A percentile compares a stretch with the other conserved stretches of the same genome.
These are phyloP conservation scores for Felis catus DNA, from an alignment of 2,113 vertebrate genomes.

Conservation along the genomic window F.catus_Fca126_mat1.0 CM031412.1:171763501-171764000, in stretches of 20 bases:
- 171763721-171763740: conserved; percentile 25
- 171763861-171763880: background rate
- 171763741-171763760: background rate
- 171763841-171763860: background rate
- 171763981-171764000: background rate
- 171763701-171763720: background rate
- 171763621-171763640: conserved; percentile 63
- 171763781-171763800: background rate
- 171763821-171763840: background rate
- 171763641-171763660: conserved; percentile 53
- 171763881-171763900: background rate
- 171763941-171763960: background rate
- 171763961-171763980: background rate
- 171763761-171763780: background rate
- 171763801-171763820: background rate
- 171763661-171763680: conserved; percentile 56
- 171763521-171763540: background rate
- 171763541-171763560: background rate
- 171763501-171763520: background rate
- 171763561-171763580: conserved; percentile 60
- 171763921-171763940: background rate
- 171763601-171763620: conserved; percentile 60
- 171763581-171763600: conserved; percentile 46
- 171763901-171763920: background rate
- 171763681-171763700: background rate